A percentile compares a stretch with the other conserved stretches of the same genome.
Conservation (phyloP, 2,888 invertebrate species). For the Thelaira solivaga region DNA sequence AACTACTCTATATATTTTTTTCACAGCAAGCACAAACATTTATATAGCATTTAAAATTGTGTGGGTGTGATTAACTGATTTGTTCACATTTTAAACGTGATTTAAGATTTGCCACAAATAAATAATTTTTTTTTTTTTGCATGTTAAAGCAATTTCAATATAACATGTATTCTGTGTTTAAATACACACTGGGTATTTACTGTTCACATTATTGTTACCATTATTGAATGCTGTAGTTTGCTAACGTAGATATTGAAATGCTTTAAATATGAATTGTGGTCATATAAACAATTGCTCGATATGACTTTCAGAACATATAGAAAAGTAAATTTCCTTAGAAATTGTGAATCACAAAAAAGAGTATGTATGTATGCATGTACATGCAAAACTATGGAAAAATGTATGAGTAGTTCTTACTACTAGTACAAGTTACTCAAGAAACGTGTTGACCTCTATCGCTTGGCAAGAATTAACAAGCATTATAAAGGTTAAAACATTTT, state of each 20-base stretch:
- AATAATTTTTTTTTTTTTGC: not conserved
- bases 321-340: conserved; percentile 51
- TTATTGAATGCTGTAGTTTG: conserved; percentile 3
- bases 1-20: conserved; percentile 21
- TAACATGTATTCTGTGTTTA: not conserved
- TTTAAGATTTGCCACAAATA: conserved; percentile 76
- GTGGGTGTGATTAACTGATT: conserved; percentile 76
- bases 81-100: conserved; percentile 76
- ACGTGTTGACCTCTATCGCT: conserved; percentile 56
- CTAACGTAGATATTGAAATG: not conserved
- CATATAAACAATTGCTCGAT: conserved; percentile 37
- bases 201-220: conserved; percentile 31
- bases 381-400: not conserved
- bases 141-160: conserved; percentile 13
- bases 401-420: not conserved
- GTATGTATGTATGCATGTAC: not conserved
- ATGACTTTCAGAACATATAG: not conserved
- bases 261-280: conserved; percentile 21
- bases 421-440: conserved; percentile 56
- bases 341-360: conserved; percentile 8
- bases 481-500: conserved; percentile 45
- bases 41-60: conserved; percentile 63
- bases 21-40: not conserved
- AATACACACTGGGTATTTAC: conserved; percentile 36
- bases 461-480: conserved; percentile 8